These are phyloP conservation scores for Odocoileus virginianus DNA, from an alignment of 2,113 vertebrate genomes.

Conservation along the genomic window DNA sequence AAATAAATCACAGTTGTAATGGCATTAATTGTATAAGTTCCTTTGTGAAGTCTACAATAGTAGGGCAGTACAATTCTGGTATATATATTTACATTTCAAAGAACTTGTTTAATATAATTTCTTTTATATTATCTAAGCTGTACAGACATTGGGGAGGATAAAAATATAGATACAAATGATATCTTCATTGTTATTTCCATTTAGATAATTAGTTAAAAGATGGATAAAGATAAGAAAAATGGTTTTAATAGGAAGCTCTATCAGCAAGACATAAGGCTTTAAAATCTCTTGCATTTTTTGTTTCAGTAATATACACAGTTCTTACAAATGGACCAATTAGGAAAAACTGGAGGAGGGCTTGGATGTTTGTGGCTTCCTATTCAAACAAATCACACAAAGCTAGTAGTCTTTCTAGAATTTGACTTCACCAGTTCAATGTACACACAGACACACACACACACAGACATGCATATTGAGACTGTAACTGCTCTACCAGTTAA, in stretches of 20 bases:
- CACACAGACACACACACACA: not conserved
- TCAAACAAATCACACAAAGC: not conserved
- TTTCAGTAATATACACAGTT: not conserved
- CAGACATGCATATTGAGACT: not conserved
- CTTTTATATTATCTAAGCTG: not conserved
- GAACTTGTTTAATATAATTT: not conserved
- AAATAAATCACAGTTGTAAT: not conserved
- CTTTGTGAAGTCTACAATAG: not conserved
- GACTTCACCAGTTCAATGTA: not conserved
- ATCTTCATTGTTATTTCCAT: not conserved
- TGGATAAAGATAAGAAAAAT: not conserved
- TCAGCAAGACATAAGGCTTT: not conserved
- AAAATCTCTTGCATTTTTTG: not conserved
- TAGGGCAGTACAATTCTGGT: not conserved
- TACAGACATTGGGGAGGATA: not conserved
- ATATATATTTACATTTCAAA: not conserved
- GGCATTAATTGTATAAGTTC: not conserved
- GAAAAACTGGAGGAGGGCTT: not conserved
- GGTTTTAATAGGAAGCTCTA: not conserved
- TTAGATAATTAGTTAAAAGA: not conserved
- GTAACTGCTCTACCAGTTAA: not conserved
- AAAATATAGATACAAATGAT: not conserved
- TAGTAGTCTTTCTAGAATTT: not conserved
- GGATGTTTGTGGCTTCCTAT: not conserved
- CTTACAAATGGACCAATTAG: not conserved